Percentiles rank a stretch among this genome's conserved stretches.
These are phyloP conservation scores for Micromesistius poutassou DNA, from an alignment of 2,797 vertebrate species.

Conservation along the genomic window DNA sequence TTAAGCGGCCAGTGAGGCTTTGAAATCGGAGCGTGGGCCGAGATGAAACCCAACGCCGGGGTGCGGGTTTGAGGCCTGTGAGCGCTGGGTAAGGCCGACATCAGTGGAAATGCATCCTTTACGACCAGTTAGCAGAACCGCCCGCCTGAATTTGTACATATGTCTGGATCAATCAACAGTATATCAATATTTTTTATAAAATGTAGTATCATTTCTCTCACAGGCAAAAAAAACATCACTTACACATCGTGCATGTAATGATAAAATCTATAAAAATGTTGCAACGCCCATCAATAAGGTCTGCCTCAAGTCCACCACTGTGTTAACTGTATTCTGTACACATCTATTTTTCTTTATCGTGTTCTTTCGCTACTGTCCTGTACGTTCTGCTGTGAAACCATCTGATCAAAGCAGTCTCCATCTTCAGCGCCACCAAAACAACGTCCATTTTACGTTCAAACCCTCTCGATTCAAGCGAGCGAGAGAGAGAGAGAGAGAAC, in stretches of 20 bases:
- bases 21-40: conserved; percentile 8
- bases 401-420: too few relatives aligned
- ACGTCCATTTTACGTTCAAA: background rate
- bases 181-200: background rate
- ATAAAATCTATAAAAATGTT: background rate
- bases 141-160: too few relatives aligned
- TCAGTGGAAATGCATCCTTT: background rate
- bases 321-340: too few relatives aligned
- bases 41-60: background rate
- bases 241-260: background rate
- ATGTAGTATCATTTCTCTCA: background rate
- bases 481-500: background rate
- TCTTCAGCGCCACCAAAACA: background rate
- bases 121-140: background rate
- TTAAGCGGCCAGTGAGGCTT: conserved; percentile 9
- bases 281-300: too few relatives aligned
- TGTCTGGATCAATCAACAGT: background rate
- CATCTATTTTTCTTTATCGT: too few relatives aligned
- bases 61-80: background rate
- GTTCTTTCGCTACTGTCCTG: background rate
- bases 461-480: background rate
- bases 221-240: background rate
- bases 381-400: background rate
- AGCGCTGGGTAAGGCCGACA: background rate
- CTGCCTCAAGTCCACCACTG: too few relatives aligned